These are phyloP conservation scores for Stichodactyla helianthus DNA, from an alignment of 64 coral and sea anemone species.

Conservation along the genomic window DNA sequence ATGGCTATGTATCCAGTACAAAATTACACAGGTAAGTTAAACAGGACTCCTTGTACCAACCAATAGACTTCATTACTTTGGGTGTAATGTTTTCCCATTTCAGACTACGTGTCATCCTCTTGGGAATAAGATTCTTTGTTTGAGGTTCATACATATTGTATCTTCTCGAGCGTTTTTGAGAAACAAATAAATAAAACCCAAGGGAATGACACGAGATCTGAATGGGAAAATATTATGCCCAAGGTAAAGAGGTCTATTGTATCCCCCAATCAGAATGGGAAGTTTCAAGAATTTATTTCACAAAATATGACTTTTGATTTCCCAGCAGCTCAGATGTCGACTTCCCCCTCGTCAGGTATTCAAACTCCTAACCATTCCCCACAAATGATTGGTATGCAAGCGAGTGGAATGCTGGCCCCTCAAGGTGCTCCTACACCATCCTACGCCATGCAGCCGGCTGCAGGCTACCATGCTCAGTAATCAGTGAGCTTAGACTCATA, in stretches of 20 bases:
- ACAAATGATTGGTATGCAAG: constrained; percentile 75
- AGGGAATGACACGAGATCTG: too few relatives aligned
- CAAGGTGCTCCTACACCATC: constrained; percentile 61
- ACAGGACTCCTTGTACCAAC: too few relatives aligned
- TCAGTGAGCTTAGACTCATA: constrained; percentile 1
- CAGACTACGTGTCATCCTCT: too few relatives aligned
- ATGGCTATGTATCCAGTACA: constrained; percentile 20
- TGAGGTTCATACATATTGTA: not conserved
- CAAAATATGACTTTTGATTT: not conserved
- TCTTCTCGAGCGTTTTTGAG: not conserved
- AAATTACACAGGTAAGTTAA: not conserved
- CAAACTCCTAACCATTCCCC: constrained; percentile 60
- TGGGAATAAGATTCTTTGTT: too few relatives aligned
- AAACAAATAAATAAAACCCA: not conserved
- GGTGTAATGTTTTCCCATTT: too few relatives aligned
- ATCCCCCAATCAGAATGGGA: too few relatives aligned
- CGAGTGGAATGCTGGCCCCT: constrained; percentile 45
- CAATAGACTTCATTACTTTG: too few relatives aligned
- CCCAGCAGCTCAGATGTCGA: constrained; percentile 44
- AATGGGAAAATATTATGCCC: too few relatives aligned
- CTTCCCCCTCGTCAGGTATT: constrained; percentile 33
- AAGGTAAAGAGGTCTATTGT: too few relatives aligned
- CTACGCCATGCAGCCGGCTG: constrained; percentile 97
- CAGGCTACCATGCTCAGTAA: constrained; percentile 87
- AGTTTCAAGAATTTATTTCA: too few relatives aligned